A percentile compares a stretch with the other conserved stretches of the same genome.
phyloP scores from a whole-genome alignment of 1,140 invertebrate genomes.

The Rhagoletis zephyria region DNA sequence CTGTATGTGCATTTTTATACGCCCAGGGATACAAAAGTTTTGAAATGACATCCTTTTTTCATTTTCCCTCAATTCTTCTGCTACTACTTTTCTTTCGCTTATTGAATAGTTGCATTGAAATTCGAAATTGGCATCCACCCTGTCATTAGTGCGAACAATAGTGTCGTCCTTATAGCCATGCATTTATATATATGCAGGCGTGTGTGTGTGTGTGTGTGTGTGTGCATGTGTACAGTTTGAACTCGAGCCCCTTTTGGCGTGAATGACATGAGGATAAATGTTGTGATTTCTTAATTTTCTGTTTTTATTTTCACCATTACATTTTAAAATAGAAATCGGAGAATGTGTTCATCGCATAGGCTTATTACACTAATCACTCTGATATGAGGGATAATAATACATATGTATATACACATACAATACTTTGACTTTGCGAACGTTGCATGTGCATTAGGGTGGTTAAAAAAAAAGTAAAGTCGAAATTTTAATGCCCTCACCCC shows the following conservation, averaged over 20 bases:
- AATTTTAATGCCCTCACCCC: too few relatives aligned
- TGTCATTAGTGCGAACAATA: conserved; percentile 55
- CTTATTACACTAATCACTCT: conserved; percentile 51
- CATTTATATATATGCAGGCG: neutral
- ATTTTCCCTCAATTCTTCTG: neutral
- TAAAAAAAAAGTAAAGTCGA: too few relatives aligned
- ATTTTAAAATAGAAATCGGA: conserved; percentile 42
- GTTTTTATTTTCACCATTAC: conserved; percentile 69
- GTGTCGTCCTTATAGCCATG: neutral
- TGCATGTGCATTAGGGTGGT: neutral
- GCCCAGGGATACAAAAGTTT: conserved; percentile 5
- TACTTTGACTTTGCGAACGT: conserved; percentile 7
- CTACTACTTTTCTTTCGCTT: neutral
- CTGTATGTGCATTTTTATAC: neutral
- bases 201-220: neutral
- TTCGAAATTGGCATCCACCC: conserved; percentile 53
- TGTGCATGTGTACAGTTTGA: neutral
- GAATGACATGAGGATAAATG: conserved; percentile 67
- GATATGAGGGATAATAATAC: conserved; percentile 32
- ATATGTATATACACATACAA: neutral
- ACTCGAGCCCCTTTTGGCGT: conserved; percentile 51
- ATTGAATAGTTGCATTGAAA: conserved; percentile 49
- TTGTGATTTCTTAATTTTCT: conserved; percentile 73
- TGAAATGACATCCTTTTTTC: conserved; percentile 51
- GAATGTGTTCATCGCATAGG: conserved; percentile 45